Evolutionary conservation across 2,113 vertebrate genomes (phyloP).

Genomic region (Alethe diademata): DNA sequence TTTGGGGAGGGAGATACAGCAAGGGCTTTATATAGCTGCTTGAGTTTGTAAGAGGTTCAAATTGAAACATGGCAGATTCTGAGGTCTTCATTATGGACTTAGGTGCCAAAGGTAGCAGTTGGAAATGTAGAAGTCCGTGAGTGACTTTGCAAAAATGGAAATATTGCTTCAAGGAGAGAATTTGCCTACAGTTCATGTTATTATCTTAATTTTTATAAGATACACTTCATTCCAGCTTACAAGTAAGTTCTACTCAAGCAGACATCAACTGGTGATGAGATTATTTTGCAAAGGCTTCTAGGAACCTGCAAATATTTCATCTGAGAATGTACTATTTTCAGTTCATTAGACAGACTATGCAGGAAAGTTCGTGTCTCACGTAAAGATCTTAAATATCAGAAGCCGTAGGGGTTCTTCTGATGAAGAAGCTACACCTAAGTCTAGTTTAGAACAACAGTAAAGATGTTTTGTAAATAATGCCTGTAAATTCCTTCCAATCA

Average conservation of each 20-base stretch:
- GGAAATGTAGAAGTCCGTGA: background rate
- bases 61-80: background rate
- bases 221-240: background rate
- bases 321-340: background rate
- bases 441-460: background rate
- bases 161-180: background rate
- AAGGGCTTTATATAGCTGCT: background rate
- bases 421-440: background rate
- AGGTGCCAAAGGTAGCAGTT: background rate
- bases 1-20: background rate
- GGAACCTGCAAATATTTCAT: background rate
- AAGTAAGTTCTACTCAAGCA: background rate
- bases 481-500: background rate
- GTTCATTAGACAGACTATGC: background rate
- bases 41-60: background rate
- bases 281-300: background rate
- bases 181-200: background rate
- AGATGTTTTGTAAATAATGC: background rate
- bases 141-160: background rate
- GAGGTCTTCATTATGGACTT: background rate
- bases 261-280: background rate
- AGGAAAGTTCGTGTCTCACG: background rate
- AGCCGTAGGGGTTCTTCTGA: background rate
- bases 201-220: background rate
- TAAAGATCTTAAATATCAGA: background rate